These are phyloP conservation scores for Thereva unica DNA, from an alignment of 2,888 invertebrate species.

Conservation along the genomic window DNA sequence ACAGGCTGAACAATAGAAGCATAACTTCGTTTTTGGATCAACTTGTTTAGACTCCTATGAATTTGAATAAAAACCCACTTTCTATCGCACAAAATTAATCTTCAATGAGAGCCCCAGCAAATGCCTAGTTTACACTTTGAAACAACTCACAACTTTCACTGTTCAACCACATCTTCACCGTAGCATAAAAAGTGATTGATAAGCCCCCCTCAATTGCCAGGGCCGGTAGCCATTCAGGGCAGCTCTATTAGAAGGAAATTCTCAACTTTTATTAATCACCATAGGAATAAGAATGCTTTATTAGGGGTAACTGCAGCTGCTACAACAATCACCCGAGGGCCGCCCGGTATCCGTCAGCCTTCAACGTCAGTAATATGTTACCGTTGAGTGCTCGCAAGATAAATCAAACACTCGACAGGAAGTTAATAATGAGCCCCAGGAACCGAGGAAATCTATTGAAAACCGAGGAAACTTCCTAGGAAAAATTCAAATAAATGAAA, in stretches of 20 bases:
- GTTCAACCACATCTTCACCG: no score
- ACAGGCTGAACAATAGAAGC: no score
- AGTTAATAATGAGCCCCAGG: conserved; percentile 23
- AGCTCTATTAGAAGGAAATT: conserved; percentile 16
- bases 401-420: conserved; percentile 23
- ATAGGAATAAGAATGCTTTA: conserved; percentile 9
- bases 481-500: conserved; percentile 21
- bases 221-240: conserved; percentile 12
- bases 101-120: no score
- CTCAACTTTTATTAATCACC: conserved; percentile 26
- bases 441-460: conserved; percentile 17
- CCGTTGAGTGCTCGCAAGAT: conserved; percentile 19
- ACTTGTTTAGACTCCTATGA: no score
- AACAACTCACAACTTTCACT: no score
- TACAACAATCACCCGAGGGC: conserved; percentile 11
- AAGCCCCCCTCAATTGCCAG: no score
- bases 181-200: no score
- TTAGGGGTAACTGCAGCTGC: conserved; percentile 15
- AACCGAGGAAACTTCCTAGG: conserved; percentile 17
- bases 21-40: no score
- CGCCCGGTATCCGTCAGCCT: not conserved
- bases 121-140: no score
- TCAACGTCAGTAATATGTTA: not conserved
- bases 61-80: no score
- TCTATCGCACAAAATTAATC: no score